phyloP scores from a whole-genome alignment of 1,140 invertebrate species.

The Pseudomyrmex cubaensis region DNA sequence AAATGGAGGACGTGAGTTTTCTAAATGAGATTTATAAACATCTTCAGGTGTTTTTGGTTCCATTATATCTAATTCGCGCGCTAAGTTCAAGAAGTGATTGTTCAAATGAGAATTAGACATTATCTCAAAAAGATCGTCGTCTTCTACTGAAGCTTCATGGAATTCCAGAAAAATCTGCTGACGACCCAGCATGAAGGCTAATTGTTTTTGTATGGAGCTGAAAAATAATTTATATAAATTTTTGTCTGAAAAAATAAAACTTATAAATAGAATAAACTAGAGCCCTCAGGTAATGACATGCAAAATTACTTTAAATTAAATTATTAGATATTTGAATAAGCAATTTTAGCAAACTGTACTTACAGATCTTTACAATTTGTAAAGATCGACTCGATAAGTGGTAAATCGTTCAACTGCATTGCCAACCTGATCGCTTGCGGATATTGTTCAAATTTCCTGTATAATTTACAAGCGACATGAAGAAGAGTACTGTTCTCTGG shows the following conservation, averaged over 20 bases:
- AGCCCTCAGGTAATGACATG: too few species aligned
- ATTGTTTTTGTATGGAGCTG: slow-evolving; percentile 96
- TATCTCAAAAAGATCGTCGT: slow-evolving; percentile 97
- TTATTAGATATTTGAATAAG: slow-evolving; percentile 1
- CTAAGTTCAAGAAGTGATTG: slow-evolving; percentile 97
- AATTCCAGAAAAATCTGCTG: slow-evolving; percentile 97
- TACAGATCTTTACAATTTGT: slow-evolving; percentile 94
- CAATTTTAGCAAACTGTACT: slow-evolving; percentile 83
- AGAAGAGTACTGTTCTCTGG: slow-evolving; percentile 97
- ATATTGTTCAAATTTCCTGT: slow-evolving; percentile 96
- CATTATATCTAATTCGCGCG: slow-evolving; percentile 99
- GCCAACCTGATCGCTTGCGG: slow-evolving; percentile 97
- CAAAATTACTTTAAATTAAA: background rate
- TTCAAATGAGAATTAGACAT: slow-evolving; percentile 99
- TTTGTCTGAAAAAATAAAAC: background rate
- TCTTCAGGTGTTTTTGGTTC: slow-evolving; percentile 99
- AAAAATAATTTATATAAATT: slow-evolving; percentile 73
- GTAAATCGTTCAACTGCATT: slow-evolving; percentile 96
- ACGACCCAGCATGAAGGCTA: slow-evolving; percentile 98
- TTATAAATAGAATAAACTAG: too few species aligned
- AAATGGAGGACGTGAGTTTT: slow-evolving; percentile 94
- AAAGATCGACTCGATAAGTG: slow-evolving; percentile 94
- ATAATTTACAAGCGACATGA: slow-evolving; percentile 94
- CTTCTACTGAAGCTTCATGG: slow-evolving; percentile 89
- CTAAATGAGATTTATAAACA: slow-evolving; percentile 99